These are phyloP conservation scores for Athripsodes cinereus DNA, from an alignment of 2,888 invertebrate species.

Conservation along the genomic window DNA sequence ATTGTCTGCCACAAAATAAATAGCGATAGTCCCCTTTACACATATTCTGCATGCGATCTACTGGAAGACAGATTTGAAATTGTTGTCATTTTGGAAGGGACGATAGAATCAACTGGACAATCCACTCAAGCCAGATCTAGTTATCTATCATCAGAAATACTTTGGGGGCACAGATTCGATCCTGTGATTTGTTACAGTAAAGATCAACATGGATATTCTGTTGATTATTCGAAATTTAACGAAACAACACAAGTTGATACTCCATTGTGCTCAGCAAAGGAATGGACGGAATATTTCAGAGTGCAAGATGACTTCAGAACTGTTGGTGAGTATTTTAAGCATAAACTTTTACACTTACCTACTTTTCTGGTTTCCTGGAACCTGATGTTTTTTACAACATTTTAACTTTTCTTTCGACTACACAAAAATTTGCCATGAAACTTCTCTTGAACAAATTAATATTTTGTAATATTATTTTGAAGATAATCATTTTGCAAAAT, in stretches of 20 bases:
- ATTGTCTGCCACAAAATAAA: conserved; percentile 89
- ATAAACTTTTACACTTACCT: too few relatives aligned
- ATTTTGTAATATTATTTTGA: too few relatives aligned
- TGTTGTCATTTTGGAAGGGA: conserved; percentile 83
- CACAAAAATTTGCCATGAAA: too few relatives aligned
- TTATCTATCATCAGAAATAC: conserved; percentile 70
- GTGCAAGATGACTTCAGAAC: conserved; percentile 42
- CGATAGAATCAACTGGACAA: conserved; percentile 83
- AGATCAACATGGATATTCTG: conserved; percentile 64
- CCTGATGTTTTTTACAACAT: neutral
- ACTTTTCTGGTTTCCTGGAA: too few relatives aligned
- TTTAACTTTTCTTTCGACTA: too few relatives aligned
- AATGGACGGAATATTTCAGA: conserved; percentile 57
- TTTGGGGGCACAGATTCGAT: conserved; percentile 84
- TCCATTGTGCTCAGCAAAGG: conserved; percentile 74
- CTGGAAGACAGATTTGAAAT: conserved; percentile 78
- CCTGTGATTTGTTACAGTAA: conserved; percentile 70
- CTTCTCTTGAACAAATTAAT: too few relatives aligned
- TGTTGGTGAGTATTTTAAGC: neutral
- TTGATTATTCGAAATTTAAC: conserved; percentile 84
- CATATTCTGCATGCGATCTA: conserved; percentile 83
- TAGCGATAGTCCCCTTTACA: conserved; percentile 78
- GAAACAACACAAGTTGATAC: conserved; percentile 78
- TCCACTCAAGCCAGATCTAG: conserved; percentile 77
- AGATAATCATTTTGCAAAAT: too few relatives aligned